Evolutionary conservation across 2,797 vertebrate species (phyloP).

Genomic region (Poeciliopsis paucimaculata): DNA sequence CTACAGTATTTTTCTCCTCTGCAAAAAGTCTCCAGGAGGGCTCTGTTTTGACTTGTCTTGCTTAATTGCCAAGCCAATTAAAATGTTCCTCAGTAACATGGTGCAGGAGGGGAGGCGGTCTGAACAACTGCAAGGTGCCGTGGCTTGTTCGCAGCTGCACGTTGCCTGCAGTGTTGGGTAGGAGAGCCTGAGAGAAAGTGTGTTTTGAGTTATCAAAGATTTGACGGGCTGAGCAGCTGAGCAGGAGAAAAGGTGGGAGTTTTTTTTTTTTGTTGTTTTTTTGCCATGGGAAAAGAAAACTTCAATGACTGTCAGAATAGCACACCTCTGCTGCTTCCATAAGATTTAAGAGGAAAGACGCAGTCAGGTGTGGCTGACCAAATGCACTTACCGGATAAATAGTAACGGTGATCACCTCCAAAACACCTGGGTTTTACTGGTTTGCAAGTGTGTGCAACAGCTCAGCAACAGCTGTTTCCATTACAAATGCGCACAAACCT

Average conservation of each 20-base stretch:
- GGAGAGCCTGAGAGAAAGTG: slow-evolving; percentile 18
- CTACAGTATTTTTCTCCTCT: slow-evolving; percentile 57
- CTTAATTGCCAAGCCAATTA: slow-evolving; percentile 77
- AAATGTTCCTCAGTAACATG: slow-evolving; percentile 73
- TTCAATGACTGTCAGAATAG: background rate
- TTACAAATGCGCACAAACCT: too few species aligned
- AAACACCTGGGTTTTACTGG: background rate
- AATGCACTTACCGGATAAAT: background rate
- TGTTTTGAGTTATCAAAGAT: slow-evolving; percentile 19
- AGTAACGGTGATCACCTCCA: background rate
- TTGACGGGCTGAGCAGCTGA: slow-evolving; percentile 30
- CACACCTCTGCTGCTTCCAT: background rate
- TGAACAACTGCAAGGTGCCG: slow-evolving; percentile 38
- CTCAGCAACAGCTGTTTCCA: background rate
- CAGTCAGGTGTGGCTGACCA: background rate
- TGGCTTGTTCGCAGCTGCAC: slow-evolving; percentile 55
- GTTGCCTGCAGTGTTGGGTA: slow-evolving; percentile 47
- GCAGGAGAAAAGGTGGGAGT: slow-evolving; percentile 21
- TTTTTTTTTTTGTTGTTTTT: background rate
- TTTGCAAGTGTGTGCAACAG: background rate
- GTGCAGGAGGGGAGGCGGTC: slow-evolving; percentile 6
- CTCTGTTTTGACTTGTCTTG: slow-evolving; percentile 75
- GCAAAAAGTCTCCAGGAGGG: slow-evolving; percentile 50
- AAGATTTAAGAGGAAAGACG: background rate
- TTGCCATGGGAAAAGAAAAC: background rate